A percentile compares a stretch with the other conserved stretches of the same genome.
Evolutionary conservation across 2,113 vertebrate genomes (phyloP).

Genomic region (Passer domesticus): DNA sequence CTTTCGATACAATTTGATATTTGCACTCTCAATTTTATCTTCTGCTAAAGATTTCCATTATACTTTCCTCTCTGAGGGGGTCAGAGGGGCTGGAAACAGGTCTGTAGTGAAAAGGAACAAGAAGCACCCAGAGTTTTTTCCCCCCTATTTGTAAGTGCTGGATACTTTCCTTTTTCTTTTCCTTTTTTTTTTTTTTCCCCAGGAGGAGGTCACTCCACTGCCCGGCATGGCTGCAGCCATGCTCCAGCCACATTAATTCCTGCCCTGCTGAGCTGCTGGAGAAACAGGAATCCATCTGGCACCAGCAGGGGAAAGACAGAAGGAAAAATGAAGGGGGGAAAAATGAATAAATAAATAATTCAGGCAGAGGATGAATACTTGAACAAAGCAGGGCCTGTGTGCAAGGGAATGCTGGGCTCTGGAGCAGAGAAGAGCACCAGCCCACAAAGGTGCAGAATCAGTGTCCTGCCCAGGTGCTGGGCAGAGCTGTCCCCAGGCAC

Average conservation of each 20-base stretch:
- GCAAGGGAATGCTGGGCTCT: neutral
- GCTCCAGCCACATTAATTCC: conserved; percentile 60
- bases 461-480: neutral
- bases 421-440: neutral
- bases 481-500: neutral
- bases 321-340: conserved; percentile 50
- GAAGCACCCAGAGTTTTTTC: neutral
- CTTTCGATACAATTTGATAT: conserved; percentile 22
- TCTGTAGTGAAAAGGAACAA: conserved; percentile 38
- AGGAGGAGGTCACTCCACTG: conserved; percentile 45
- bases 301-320: conserved; percentile 64
- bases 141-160: conserved; percentile 4
- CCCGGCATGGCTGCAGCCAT: neutral
- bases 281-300: conserved; percentile 66
- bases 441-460: neutral
- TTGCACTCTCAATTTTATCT: conserved; percentile 10
- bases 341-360: conserved; percentile 70
- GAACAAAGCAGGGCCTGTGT: conserved; percentile 29
- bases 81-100: neutral
- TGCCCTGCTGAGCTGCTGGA: conserved; percentile 64
- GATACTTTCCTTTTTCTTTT: conserved; percentile 34
- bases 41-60: neutral
- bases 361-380: conserved; percentile 41
- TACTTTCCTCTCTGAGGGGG: neutral
- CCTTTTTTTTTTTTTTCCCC: conserved; percentile 30